Evolutionary conservation across 1,140 invertebrate species (phyloP).

Genomic region (Aphelinus certus): DNA sequence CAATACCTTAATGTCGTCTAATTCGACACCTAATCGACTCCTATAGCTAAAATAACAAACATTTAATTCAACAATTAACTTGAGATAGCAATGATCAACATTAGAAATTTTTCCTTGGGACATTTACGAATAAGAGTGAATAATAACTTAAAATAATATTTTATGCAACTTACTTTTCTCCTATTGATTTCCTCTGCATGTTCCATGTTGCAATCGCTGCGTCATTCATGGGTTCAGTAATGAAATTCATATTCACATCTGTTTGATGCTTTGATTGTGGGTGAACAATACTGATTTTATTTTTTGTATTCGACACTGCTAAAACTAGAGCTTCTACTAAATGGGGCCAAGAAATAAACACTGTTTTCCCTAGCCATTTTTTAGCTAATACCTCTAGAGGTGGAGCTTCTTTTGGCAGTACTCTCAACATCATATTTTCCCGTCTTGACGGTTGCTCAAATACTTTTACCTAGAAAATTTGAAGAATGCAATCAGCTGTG

Average conservation of each 20-base stretch:
- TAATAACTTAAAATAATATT: neutral
- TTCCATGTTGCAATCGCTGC: constrained; percentile 29
- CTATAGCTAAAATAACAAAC: constrained; percentile 67
- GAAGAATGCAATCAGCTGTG: no score
- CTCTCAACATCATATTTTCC: constrained; percentile 83
- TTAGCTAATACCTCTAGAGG: constrained; percentile 67
- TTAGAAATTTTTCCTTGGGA: no score
- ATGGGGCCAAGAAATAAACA: constrained; percentile 91
- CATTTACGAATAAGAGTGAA: no score
- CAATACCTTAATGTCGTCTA: constrained; percentile 76
- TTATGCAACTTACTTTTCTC: constrained; percentile 49
- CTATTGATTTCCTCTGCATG: constrained; percentile 41
- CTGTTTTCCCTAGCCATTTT: constrained; percentile 75
- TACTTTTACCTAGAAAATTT: constrained; percentile 72
- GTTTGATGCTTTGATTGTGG: constrained; percentile 21
- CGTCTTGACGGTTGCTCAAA: constrained; percentile 84
- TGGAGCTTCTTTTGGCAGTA: constrained; percentile 62
- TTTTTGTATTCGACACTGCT: constrained; percentile 43
- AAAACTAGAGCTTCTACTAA: constrained; percentile 74
- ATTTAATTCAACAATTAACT: constrained; percentile 52
- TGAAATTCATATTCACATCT: constrained; percentile 27
- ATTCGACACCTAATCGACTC: constrained; percentile 76
- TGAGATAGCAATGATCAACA: no score
- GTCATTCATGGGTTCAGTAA: constrained; percentile 39
- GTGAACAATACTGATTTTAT: constrained; percentile 41